Percentiles rank a stretch among this genome's conserved stretches.
These are phyloP conservation scores for Helobdella robusta DNA, from an alignment of 2,888 invertebrate species.

Conservation along the genomic window DNA sequence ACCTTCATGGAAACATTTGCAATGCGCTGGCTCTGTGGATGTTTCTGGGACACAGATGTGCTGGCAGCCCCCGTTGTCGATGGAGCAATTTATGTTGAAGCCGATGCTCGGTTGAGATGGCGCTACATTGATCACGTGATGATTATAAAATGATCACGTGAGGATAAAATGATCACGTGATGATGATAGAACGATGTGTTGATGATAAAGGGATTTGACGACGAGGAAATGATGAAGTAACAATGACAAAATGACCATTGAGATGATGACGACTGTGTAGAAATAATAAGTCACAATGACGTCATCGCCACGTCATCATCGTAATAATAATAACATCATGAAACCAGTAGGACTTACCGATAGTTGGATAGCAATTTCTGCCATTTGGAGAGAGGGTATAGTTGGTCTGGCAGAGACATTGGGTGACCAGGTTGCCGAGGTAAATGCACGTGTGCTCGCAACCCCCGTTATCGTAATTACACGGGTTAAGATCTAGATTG, in stretches of 20 bases:
- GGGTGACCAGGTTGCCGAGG: constrained; percentile 18
- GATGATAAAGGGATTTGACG: background rate
- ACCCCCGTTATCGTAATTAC: constrained; percentile 19
- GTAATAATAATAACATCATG: background rate
- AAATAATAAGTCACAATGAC: background rate
- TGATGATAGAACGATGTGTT: background rate
- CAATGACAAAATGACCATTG: background rate
- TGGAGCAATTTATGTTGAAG: constrained; percentile 5
- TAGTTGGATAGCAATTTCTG: constrained; percentile 22
- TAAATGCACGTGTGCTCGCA: constrained; percentile 20
- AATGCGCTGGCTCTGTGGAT: background rate
- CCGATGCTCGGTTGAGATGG: constrained; percentile 1
- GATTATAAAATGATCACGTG: background rate
- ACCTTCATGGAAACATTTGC: constrained; percentile 9
- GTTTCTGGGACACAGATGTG: constrained; percentile 9
- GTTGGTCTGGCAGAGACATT: background rate
- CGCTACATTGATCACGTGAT: background rate
- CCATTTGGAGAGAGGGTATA: constrained; percentile 10
- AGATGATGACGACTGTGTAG: background rate
- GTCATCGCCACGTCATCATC: background rate
- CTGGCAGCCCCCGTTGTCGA: constrained; percentile 21
- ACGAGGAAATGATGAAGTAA: background rate
- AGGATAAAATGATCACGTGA: background rate
- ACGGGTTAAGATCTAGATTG: constrained; percentile 13
- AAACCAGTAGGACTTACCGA: background rate